Conservation (phyloP, 1,140 invertebrate species). For the Maniola jurtina region DNA sequence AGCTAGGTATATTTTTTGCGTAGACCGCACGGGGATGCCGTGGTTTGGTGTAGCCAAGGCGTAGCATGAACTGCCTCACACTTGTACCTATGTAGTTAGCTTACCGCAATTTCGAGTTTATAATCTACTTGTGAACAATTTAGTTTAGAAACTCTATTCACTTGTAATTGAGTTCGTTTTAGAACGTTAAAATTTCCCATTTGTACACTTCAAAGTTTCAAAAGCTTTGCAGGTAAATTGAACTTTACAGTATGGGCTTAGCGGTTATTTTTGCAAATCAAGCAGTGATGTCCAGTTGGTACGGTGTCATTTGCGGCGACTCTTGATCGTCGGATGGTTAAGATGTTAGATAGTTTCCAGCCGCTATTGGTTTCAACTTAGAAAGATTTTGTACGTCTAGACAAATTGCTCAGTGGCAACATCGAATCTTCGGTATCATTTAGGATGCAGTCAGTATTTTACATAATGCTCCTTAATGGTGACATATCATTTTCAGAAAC, state of each 20-base stretch:
- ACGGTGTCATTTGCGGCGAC: slow-evolving; percentile 3
- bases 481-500: too few species aligned
- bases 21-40: slow-evolving; percentile 12
- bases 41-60: too few species aligned
- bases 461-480: neutral
- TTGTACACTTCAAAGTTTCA: neutral
- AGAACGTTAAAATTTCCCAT: neutral
- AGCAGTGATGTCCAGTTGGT: slow-evolving; percentile 1
- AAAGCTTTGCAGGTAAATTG: neutral
- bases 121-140: slow-evolving; percentile 13
- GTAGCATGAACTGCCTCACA: slow-evolving; percentile 21
- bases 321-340: slow-evolving; percentile 14
- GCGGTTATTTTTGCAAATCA: slow-evolving; percentile 7
- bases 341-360: slow-evolving; percentile 15
- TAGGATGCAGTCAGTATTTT: neutral
- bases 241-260: neutral
- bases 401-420: neutral
- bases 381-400: slow-evolving; percentile 6
- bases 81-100: slow-evolving; percentile 25
- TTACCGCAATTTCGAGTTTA: slow-evolving; percentile 23
- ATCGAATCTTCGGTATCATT: neutral
- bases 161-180: slow-evolving; percentile 6
- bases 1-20: neutral
- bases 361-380: slow-evolving; percentile 19
- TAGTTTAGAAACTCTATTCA: slow-evolving; percentile 3